Evolutionary conservation across 2,113 vertebrate species (phyloP), one percentile per base, ranked within the genome.

Genomic region (Triplophysa rosa): DNA sequence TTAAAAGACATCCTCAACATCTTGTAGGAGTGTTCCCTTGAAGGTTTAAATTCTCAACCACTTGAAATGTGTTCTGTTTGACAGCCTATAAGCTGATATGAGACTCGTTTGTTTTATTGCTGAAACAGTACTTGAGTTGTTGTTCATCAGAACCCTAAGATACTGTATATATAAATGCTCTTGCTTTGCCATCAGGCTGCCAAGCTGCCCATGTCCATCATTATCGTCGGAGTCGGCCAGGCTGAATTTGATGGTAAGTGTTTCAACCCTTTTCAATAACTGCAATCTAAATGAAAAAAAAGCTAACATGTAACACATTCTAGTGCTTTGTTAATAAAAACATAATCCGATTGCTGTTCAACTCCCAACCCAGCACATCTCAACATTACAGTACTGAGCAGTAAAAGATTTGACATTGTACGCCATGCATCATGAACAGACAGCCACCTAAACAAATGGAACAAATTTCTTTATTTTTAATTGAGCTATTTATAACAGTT

Each of bases 151-250:
- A 56, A 8, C 17, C 52, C 8, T 56, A 56, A 56, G 52, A 56
- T 19, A 1, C 5, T 9, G 9, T 21, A 2, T 2, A 58, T 58
- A 4, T 71, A 29, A 70, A 83, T 23, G 47, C 21, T 29, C 2
- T 81, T 75, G 11, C 11, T 61, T 59, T 65, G 24, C 26, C 40
- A 68, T 47, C 67, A 84, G 83, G 83, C 70, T 72, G 83, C 83
- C 70, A 84, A 84, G 83, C 83, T 84, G 37, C 83, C 83, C 42
- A 84, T 84, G 83, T 84, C 83, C 45, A 84, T 84, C 71, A 84
- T 84, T 49, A 84, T 84, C 56, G 83, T 84, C 5, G 83, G 83
- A 56, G 83, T 84, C 33, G 83, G 83, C 40, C 83, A 84, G 62
- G 83, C 83, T 21, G 83, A 84, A 58, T 84, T 84, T 59, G 83